Evolutionary conservation across 35 echinoderm and acorn worm species (phyloP).

Genomic region (Amphiura filiformis): DNA sequence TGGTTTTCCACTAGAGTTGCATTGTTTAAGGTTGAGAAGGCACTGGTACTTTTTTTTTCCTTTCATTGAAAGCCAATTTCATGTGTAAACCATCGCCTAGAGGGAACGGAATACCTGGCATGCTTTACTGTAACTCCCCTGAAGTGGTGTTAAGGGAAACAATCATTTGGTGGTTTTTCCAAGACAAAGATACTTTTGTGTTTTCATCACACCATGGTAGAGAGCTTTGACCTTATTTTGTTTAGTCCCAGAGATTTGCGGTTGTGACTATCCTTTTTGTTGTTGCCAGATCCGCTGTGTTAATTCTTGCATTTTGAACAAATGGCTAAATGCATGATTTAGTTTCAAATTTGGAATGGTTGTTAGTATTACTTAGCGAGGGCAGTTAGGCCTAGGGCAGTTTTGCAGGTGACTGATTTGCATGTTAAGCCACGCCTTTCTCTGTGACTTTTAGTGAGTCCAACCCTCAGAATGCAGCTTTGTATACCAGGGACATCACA

Average conservation of each 20-base stretch:
- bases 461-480: no score
- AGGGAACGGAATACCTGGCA: neutral
- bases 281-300: neutral
- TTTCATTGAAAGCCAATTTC: no score
- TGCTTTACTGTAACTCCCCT: neutral
- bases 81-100: neutral
- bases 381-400: neutral
- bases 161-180: neutral
- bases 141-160: neutral
- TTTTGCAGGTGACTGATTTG: neutral
- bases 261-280: neutral
- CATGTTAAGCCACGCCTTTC: neutral
- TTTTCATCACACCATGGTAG: neutral
- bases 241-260: neutral
- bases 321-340: neutral
- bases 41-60: neutral
- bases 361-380: neutral
- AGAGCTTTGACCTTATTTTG: conserved; percentile 3
- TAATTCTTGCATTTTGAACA: neutral
- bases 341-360: neutral
- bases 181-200: neutral
- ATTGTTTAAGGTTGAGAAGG: neutral
- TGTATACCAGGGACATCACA: no score
- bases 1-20: no score
- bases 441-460: neutral